A percentile compares a stretch with the other conserved stretches of the same genome.
phyloP scores from a whole-genome alignment of 2,797 vertebrate genomes.

The Xiphophorus birchmanni region DNA sequence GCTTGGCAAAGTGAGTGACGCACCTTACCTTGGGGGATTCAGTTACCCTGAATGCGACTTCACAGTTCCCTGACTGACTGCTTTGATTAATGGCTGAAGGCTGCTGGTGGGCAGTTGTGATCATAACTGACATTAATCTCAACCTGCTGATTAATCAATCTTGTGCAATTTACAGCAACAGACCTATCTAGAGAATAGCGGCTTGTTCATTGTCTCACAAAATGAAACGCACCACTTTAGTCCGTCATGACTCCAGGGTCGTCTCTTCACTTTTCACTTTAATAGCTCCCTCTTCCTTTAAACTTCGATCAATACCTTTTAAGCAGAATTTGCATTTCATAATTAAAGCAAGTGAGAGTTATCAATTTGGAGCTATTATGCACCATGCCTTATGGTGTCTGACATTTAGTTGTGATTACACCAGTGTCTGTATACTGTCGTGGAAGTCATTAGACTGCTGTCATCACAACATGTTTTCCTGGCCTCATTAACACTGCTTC shows the following conservation, averaged over 20 bases:
- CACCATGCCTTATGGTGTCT: constrained; percentile 82
- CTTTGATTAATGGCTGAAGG: constrained; percentile 90
- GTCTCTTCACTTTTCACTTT: constrained; percentile 68
- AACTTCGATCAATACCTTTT: constrained; percentile 83
- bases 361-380: constrained; percentile 82
- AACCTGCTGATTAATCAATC: constrained; percentile 36
- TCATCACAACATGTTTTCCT: constrained; percentile 81
- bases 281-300: constrained; percentile 72
- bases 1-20: constrained; percentile 83
- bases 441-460: constrained; percentile 82
- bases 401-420: constrained; percentile 85
- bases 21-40: constrained; percentile 78
- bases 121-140: constrained; percentile 62
- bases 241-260: constrained; percentile 57
- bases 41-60: constrained; percentile 85
- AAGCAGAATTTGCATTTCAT: constrained; percentile 80
- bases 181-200: constrained; percentile 14
- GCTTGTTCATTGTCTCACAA: constrained; percentile 34
- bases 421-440: constrained; percentile 78
- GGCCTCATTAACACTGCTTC: constrained; percentile 74
- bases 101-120: constrained; percentile 59
- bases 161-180: constrained; percentile 15
- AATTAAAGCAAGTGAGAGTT: constrained; percentile 81
- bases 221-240: constrained; percentile 39
- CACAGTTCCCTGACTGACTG: constrained; percentile 73